Conservation (phyloP, 1,140 invertebrate species). For the Bicyclus anynana region DNA sequence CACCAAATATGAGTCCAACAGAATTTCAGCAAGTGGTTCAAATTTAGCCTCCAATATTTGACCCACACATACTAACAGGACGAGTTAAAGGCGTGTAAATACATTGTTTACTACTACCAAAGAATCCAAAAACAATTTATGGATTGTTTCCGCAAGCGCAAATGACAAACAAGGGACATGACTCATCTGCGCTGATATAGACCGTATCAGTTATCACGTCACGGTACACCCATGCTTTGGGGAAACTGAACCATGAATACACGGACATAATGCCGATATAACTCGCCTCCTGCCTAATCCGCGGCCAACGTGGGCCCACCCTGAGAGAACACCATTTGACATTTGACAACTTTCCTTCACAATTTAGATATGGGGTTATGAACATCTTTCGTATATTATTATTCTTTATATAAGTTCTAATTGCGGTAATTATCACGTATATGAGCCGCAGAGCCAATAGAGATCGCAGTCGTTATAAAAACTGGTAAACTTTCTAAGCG, state of each 20-base stretch:
- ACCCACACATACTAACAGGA: no score
- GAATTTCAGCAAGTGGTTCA: no score
- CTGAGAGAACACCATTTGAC: constrained; percentile 57
- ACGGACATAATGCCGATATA: constrained; percentile 27
- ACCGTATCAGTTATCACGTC: constrained; percentile 56
- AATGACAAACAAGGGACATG: constrained; percentile 54
- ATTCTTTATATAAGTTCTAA: constrained; percentile 1
- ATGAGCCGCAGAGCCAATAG: constrained; percentile 1
- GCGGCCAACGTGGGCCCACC: constrained; percentile 71
- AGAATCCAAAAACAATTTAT: constrained; percentile 64
- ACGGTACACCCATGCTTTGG: constrained; percentile 38
- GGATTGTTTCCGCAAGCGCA: constrained; percentile 50
- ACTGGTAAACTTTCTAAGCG: constrained; percentile 71
- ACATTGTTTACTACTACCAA: constrained; percentile 57
- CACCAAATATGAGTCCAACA: no score
- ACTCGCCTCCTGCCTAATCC: constrained; percentile 33
- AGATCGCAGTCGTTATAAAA: constrained; percentile 30
- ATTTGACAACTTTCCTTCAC: constrained; percentile 61
- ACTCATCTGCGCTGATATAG: constrained; percentile 65
- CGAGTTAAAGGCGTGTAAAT: constrained; percentile 7
- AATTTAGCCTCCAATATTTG: no score
- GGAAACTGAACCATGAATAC: constrained; percentile 38
- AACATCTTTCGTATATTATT: constrained; percentile 6
- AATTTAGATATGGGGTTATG: constrained; percentile 59
- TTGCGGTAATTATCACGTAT: background rate